Conservation (phyloP, 2,113 vertebrate species). For the Oxygymnocypris stewartii region DNA sequence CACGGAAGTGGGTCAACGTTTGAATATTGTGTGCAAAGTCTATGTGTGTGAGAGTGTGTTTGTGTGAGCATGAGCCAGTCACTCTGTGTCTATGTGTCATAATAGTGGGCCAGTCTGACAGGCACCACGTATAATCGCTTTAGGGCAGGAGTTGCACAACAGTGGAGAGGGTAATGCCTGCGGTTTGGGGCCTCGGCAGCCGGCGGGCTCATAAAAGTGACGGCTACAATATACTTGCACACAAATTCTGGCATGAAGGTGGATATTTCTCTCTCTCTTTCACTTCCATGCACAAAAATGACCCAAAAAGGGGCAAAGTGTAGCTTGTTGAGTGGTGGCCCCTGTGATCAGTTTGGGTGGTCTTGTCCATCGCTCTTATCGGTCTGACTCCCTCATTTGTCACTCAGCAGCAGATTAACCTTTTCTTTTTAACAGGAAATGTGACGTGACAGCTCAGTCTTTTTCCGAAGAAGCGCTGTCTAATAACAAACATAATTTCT, state of each 20-base stretch:
- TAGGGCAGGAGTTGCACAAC: constrained; percentile 83
- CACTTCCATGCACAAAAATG: constrained; percentile 23
- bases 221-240: constrained; percentile 68
- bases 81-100: constrained; percentile 61
- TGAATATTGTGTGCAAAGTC: neutral
- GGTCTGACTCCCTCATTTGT: neutral
- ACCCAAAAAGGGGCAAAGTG: constrained; percentile 4
- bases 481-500: neutral
- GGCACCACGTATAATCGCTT: constrained; percentile 83
- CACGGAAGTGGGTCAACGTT: neutral
- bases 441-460: constrained; percentile 8
- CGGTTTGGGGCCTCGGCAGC: constrained; percentile 80
- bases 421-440: constrained; percentile 1
- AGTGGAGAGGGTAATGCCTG: constrained; percentile 82
- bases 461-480: neutral
- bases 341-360: constrained; percentile 30
- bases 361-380: neutral
- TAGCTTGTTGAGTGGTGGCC: neutral
- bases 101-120: constrained; percentile 81
- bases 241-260: constrained; percentile 43
- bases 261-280: constrained; percentile 38
- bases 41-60: constrained; percentile 21
- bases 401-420: neutral
- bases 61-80: constrained; percentile 13
- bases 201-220: constrained; percentile 69